These are phyloP conservation scores for Toxotes chatareus DNA, from an alignment of 2,113 vertebrate species.

Conservation along the genomic window DNA sequence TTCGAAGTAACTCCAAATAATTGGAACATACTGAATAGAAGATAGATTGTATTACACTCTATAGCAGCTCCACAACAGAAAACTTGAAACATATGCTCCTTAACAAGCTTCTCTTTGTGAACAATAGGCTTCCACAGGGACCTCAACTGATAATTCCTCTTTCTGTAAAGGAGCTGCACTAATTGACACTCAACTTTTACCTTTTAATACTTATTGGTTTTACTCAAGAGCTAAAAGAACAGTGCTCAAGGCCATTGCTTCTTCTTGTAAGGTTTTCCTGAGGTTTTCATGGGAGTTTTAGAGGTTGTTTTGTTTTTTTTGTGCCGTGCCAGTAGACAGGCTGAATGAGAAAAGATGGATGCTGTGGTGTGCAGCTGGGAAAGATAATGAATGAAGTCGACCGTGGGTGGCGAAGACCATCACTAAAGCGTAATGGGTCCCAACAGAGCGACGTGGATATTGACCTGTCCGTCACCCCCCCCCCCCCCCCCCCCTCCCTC, in stretches of 20 bases:
- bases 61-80: slow-evolving; percentile 15
- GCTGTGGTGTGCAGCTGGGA: slow-evolving; percentile 68
- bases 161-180: slow-evolving; percentile 7
- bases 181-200: slow-evolving; percentile 19
- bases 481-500: not conserved
- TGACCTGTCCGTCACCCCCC: slow-evolving; percentile 78
- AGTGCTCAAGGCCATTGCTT: slow-evolving; percentile 8
- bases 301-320: slow-evolving; percentile 33
- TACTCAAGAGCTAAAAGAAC: slow-evolving; percentile 23
- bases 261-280: slow-evolving; percentile 23
- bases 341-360: slow-evolving; percentile 76
- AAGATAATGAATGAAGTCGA: slow-evolving; percentile 84
- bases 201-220: slow-evolving; percentile 30
- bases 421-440: slow-evolving; percentile 80
- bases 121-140: slow-evolving; percentile 23
- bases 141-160: slow-evolving; percentile 20
- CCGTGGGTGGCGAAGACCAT: slow-evolving; percentile 80
- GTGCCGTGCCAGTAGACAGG: slow-evolving; percentile 65
- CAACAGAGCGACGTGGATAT: slow-evolving; percentile 77
- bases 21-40: slow-evolving; percentile 6
- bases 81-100: slow-evolving; percentile 20
- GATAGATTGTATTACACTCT: slow-evolving; percentile 25
- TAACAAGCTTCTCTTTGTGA: slow-evolving; percentile 23
- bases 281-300: slow-evolving; percentile 31
- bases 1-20: slow-evolving; percentile 45